A percentile compares a stretch with the other conserved stretches of the same genome.
Evolutionary conservation across 2,888 invertebrate species (phyloP).

Genomic region (Steinernema scapterisci): DNA sequence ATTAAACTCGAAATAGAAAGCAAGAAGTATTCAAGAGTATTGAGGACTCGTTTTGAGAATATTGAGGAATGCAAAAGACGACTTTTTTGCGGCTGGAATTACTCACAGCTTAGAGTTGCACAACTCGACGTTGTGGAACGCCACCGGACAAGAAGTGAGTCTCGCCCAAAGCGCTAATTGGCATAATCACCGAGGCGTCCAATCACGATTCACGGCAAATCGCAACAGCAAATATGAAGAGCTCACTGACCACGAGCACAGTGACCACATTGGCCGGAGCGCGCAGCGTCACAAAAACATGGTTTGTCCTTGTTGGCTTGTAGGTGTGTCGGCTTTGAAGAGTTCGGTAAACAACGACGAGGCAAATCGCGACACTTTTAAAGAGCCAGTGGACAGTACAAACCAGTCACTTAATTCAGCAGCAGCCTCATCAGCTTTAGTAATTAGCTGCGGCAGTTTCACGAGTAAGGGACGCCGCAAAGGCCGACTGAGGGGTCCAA

Average conservation of each 20-base stretch:
- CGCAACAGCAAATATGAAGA: slow-evolving; percentile 21
- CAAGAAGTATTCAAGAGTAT: too few relatives aligned
- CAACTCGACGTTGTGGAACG: too few relatives aligned
- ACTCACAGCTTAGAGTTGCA: too few relatives aligned
- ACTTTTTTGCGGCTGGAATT: too few relatives aligned
- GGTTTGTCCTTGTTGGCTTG: slow-evolving; percentile 21
- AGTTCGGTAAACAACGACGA: slow-evolving; percentile 21
- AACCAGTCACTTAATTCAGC: slow-evolving; percentile 18
- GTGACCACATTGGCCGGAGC: slow-evolving; percentile 1
- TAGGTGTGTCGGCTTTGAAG: slow-evolving; percentile 21
- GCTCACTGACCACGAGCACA: not conserved
- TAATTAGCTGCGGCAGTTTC: slow-evolving; percentile 19
- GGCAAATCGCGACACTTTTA: slow-evolving; percentile 17
- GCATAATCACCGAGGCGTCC: slow-evolving; percentile 26
- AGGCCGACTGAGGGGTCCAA: not conserved
- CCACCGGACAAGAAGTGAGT: too few relatives aligned
- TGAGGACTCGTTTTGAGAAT: too few relatives aligned
- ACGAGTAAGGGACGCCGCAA: not conserved
- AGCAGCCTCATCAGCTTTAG: not conserved
- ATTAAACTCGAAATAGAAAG: too few relatives aligned
- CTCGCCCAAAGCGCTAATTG: slow-evolving; percentile 19
- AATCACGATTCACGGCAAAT: slow-evolving; percentile 30
- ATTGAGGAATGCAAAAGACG: too few relatives aligned
- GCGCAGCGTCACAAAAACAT: slow-evolving; percentile 17
- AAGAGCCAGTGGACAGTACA: slow-evolving; percentile 5